Percentiles rank a stretch among this genome's conserved stretches.
These are phyloP conservation scores for Macroramphosus scolopax DNA, from an alignment of 2,797 vertebrate species.

Conservation along the genomic window DNA sequence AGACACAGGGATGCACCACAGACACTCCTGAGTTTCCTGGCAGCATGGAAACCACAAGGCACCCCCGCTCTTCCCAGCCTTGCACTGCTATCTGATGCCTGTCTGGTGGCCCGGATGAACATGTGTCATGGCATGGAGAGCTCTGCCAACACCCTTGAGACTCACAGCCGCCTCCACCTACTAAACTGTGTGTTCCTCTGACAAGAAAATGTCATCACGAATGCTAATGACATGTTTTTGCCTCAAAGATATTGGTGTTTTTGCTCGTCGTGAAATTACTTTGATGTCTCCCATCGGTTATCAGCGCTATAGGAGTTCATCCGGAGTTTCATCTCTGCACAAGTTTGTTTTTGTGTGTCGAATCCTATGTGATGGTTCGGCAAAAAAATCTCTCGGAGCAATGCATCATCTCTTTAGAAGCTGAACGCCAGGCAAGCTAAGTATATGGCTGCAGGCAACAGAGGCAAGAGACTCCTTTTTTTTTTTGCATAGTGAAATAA, in stretches of 20 bases:
- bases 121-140: slow-evolving; percentile 15
- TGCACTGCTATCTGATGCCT: slow-evolving; percentile 33
- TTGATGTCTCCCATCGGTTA: slow-evolving; percentile 51
- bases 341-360: slow-evolving; percentile 57
- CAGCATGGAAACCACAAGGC: slow-evolving; percentile 50
- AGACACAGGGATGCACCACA: slow-evolving; percentile 32
- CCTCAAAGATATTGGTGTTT: slow-evolving; percentile 37
- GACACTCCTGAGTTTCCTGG: slow-evolving; percentile 41
- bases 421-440: slow-evolving; percentile 63
- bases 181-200: slow-evolving; percentile 25
- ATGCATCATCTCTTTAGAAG: slow-evolving; percentile 59
- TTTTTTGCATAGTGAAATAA: slow-evolving; percentile 65
- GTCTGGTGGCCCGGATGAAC: slow-evolving; percentile 44
- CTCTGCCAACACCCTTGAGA: slow-evolving; percentile 37
- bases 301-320: slow-evolving; percentile 42
- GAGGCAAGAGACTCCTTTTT: slow-evolving; percentile 51
- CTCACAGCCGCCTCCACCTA: slow-evolving; percentile 33
- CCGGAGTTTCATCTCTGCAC: slow-evolving; percentile 38
- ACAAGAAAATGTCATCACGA: slow-evolving; percentile 37
- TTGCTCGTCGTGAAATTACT: slow-evolving; percentile 12
- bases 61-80: slow-evolving; percentile 42
- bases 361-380: slow-evolving; percentile 56
- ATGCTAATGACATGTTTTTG: slow-evolving; percentile 45
- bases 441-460: slow-evolving; percentile 55
- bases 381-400: slow-evolving; percentile 41